Evolutionary conservation across 1,140 invertebrate species (phyloP).

Genomic region (Trachymyrmex septentrionalis): DNA sequence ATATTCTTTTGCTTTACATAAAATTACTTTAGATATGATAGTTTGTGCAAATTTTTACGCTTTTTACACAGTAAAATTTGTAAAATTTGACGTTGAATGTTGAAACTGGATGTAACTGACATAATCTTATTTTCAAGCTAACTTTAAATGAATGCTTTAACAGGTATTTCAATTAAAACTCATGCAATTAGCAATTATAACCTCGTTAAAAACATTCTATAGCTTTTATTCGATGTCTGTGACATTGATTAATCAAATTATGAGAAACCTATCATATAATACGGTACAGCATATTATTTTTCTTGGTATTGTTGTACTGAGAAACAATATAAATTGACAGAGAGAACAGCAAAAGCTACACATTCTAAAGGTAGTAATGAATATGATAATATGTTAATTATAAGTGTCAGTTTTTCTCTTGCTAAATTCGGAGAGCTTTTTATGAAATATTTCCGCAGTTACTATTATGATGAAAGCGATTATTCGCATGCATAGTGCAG

Average conservation of each 20-base stretch:
- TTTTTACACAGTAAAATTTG: background rate
- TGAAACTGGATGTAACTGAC: background rate
- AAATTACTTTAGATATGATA: background rate
- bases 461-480: background rate
- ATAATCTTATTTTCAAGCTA: background rate
- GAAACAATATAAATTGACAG: background rate
- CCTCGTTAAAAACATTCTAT: background rate
- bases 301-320: background rate
- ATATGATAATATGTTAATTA: background rate
- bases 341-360: background rate
- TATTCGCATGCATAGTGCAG: background rate
- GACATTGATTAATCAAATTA: constrained; percentile 14
- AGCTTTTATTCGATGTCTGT: background rate
- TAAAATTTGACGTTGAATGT: constrained; percentile 8
- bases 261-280: constrained; percentile 4
- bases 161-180: background rate
- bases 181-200: constrained; percentile 13
- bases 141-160: background rate
- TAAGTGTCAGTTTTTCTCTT: background rate
- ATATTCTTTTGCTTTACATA: background rate
- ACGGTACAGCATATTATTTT: background rate
- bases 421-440: background rate
- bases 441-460: background rate
- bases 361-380: background rate
- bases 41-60: background rate